These are phyloP conservation scores for Athene noctua DNA, from an alignment of 2,113 vertebrate genomes.

Conservation along the genomic window DNA sequence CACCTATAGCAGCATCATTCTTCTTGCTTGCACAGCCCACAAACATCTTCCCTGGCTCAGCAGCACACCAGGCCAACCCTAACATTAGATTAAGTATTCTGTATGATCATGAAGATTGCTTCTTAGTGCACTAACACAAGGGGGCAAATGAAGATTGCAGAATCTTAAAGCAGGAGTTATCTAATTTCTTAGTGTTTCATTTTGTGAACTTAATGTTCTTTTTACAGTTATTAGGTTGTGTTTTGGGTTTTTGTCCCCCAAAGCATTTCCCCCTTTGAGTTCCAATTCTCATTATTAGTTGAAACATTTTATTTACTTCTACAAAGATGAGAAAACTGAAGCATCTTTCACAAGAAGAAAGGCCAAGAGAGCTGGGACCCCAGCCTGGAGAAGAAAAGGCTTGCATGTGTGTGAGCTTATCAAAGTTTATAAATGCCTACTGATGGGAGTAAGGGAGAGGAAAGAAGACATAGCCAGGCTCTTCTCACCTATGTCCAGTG, in stretches of 20 bases:
- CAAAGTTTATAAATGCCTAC: neutral
- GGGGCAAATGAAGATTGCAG: conserved; percentile 38
- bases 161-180: neutral
- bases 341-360: neutral
- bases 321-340: neutral
- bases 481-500: neutral
- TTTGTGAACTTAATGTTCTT: neutral
- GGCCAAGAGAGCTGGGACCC: neutral
- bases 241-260: neutral
- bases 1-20: neutral
- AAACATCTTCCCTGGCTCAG: neutral
- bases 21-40: neutral
- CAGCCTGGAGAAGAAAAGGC: neutral
- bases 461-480: neutral
- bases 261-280: neutral
- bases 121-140: conserved; percentile 24
- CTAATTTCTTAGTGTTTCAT: neutral
- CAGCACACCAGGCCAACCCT: neutral
- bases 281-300: neutral
- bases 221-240: neutral
- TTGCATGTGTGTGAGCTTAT: neutral
- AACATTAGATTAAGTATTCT: neutral
- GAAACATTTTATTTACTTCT: neutral
- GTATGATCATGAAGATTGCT: neutral
- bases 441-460: neutral